Evolutionary conservation across 2,888 invertebrate genomes (phyloP), one percentile per base, ranked within the genome.

Genomic region (Charanyca ferruginea): DNA sequence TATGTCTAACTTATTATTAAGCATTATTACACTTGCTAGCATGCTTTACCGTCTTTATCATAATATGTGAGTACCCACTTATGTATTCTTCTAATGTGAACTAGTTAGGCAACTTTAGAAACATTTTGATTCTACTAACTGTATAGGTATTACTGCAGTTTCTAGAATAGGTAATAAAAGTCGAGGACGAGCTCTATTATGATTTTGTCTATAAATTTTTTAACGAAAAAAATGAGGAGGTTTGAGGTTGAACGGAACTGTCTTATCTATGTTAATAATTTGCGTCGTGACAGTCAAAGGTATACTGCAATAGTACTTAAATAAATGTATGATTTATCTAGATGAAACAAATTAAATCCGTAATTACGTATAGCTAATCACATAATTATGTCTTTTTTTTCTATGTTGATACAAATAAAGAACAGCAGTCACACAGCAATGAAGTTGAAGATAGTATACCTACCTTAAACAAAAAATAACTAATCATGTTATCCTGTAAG

Each of bases 351-450:
- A 75, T 71, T 53, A 58, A 59, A 68, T 57, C 22, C 35, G 11
- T 67, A 73, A 77, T 66, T 66, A 80, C 62, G 76, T 63, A 79
- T 73, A 73, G 55, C 35, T 64, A 73, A 73, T 70, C 48, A 25
- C 0, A 32, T 25, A 28, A 28, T n/a, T n/a, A 8, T 52, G 64
- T 11, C 16, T 74, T 74, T 81, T 45, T 35, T 69, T 23, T 47
- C 16, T 11, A 32, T 18, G 44, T 18, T 23, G 1, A 22, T 42
- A 11, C 9, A 16, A 1, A 2, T 13, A 16, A 38, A 16, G 38
- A 38, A 38, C 3, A 38, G 38, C 9, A 11, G 32, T 32, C 11
- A 32, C 32, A 32, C 32, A 32, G 32, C 3, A 25, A 3, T 25
- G 6, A 25, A 3, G 25, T 0, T 25, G 25, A 25, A 3, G 4